These are phyloP conservation scores for Yponomeuta malinellus DNA, from an alignment of 2,888 invertebrate genomes.

Conservation along the genomic window DNA sequence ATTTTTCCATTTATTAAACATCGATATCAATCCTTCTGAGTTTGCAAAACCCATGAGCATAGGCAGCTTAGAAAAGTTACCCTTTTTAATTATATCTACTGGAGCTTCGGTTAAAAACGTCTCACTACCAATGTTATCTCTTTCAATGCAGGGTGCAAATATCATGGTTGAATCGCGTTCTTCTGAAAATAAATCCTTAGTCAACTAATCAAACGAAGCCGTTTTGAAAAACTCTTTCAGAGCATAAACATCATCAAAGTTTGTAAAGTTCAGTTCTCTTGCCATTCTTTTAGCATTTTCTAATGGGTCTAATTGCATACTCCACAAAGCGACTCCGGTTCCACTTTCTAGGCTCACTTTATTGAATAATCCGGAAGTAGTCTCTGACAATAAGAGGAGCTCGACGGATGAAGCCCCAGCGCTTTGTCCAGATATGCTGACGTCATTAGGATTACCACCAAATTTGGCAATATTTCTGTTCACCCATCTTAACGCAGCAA, in stretches of 20 bases:
- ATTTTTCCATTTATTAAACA: constrained; percentile 18
- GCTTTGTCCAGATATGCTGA: constrained; percentile 44
- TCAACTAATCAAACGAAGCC: constrained; percentile 30
- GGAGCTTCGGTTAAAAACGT: constrained; percentile 15
- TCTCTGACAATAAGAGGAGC: constrained; percentile 40
- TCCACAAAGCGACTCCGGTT: constrained; percentile 29
- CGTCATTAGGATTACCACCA: constrained; percentile 49
- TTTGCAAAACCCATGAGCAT: constrained; percentile 17
- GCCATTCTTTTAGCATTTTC: constrained; percentile 41
- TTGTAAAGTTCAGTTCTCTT: constrained; percentile 26
- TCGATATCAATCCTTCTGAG: constrained; percentile 17
- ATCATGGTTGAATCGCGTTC: constrained; percentile 17
- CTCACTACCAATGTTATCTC: neutral
- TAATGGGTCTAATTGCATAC: constrained; percentile 40
- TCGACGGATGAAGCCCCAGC: constrained; percentile 46
- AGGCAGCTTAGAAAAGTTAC: constrained; percentile 18
- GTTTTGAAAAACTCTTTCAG: constrained; percentile 42
- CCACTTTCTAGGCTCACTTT: constrained; percentile 48
- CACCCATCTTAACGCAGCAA: no score
- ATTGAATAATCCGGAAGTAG: constrained; percentile 40
- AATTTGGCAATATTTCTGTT: constrained; percentile 44
- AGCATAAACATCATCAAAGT: constrained; percentile 32
- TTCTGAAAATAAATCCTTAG: constrained; percentile 16
- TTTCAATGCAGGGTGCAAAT: constrained; percentile 17
- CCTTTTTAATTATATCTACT: constrained; percentile 16